Evolutionary conservation across 2,113 vertebrate species (phyloP).

Genomic region (Martes martes): DNA sequence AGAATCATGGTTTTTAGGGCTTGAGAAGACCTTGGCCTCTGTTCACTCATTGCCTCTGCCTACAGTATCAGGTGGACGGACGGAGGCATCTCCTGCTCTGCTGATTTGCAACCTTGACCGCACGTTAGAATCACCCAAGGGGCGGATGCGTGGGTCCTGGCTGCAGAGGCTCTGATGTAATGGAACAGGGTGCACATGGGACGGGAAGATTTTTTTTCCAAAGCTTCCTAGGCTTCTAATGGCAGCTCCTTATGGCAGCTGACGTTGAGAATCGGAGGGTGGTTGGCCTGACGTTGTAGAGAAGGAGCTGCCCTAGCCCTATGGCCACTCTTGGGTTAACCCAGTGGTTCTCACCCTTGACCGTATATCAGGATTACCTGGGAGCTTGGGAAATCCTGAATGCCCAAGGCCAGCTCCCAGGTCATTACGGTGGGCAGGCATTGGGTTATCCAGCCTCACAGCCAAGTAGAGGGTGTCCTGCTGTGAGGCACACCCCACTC

Average conservation of each 20-base stretch:
- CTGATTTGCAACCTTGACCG: accelerated
- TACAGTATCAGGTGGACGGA: not conserved
- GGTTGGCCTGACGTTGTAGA: not conserved
- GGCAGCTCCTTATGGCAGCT: not conserved
- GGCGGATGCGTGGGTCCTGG: not conserved
- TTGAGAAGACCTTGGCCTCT: not conserved
- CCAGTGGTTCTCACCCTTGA: not conserved
- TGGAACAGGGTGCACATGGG: not conserved
- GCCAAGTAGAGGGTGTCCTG: not conserved
- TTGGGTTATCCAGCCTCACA: not conserved
- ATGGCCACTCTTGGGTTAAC: not conserved
- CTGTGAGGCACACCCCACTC: not conserved
- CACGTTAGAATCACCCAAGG: not conserved
- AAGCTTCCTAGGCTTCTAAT: not conserved
- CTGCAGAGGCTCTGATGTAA: not conserved
- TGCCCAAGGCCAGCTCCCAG: not conserved
- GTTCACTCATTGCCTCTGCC: not conserved
- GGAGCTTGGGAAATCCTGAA: not conserved
- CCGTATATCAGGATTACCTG: not conserved
- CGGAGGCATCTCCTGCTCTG: accelerated
- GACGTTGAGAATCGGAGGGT: not conserved
- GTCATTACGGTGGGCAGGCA: not conserved
- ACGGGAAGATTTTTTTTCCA: not conserved
- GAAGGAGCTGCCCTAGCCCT: not conserved
- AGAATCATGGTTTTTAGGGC: not conserved